These are phyloP conservation scores for Pararge aegeria DNA, from an alignment of 1,140 invertebrate genomes.

Conservation along the genomic window DNA sequence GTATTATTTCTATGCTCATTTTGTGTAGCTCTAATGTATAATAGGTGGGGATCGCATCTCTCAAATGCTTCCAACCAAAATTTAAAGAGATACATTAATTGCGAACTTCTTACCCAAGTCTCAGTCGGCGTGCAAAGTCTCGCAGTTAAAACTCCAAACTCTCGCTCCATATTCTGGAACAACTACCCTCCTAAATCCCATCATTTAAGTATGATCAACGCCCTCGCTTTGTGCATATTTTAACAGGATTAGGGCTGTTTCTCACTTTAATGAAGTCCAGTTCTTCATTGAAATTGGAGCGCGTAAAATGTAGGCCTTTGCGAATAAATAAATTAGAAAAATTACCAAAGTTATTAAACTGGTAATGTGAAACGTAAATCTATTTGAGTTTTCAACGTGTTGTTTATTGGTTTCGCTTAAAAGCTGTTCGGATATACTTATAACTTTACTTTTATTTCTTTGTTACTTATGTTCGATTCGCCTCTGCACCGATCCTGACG, in stretches of 20 bases:
- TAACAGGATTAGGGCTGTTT: slow-evolving; percentile 16
- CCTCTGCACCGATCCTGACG: too few species aligned
- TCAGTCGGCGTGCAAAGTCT: slow-evolving; percentile 23
- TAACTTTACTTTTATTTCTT: too few species aligned
- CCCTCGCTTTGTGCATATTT: slow-evolving; percentile 26
- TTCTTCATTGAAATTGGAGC: slow-evolving; percentile 5
- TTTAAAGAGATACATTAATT: slow-evolving; percentile 15
- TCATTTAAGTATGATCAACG: slow-evolving; percentile 26
- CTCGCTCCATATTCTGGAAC: slow-evolving; percentile 22
- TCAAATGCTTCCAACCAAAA: background rate
- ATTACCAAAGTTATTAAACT: background rate
- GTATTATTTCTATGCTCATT: too few species aligned
- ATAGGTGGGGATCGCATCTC: background rate
- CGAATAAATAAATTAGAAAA: background rate
- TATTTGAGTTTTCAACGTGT: too few species aligned
- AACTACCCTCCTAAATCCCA: slow-evolving; percentile 26
- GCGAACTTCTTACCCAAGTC: slow-evolving; percentile 13
- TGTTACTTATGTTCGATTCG: too few species aligned
- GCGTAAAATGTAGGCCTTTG: background rate
- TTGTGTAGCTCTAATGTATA: too few species aligned
- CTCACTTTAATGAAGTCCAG: slow-evolving; percentile 19
- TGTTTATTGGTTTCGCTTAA: too few species aligned
- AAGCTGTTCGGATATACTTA: too few species aligned
- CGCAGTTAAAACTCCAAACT: slow-evolving; percentile 31
- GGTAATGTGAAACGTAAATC: too few species aligned